Conservation (phyloP, 2,113 vertebrate genomes). For the Notothenia rossii region DNA sequence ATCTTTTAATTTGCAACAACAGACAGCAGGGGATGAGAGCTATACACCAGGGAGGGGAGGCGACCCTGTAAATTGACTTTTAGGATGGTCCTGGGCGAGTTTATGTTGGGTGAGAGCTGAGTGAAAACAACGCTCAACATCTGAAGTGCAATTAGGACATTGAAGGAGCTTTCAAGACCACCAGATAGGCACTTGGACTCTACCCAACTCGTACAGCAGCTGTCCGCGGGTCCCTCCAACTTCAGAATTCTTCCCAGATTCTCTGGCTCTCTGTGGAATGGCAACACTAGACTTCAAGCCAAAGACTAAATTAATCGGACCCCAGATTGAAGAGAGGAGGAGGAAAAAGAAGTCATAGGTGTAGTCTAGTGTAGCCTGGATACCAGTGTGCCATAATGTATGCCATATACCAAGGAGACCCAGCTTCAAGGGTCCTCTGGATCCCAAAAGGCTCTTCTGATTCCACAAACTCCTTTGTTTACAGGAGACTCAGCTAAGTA, state of each 20-base stretch:
- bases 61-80: slow-evolving; percentile 43
- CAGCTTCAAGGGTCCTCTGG: slow-evolving; percentile 28
- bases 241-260: slow-evolving; percentile 71
- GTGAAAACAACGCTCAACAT: slow-evolving; percentile 60
- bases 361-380: slow-evolving; percentile 36
- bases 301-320: slow-evolving; percentile 66
- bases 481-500: slow-evolving; percentile 46
- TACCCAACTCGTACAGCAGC: slow-evolving; percentile 75
- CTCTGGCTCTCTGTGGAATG: slow-evolving; percentile 71
- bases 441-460: slow-evolving; percentile 40
- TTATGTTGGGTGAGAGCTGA: slow-evolving; percentile 56
- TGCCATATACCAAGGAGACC: slow-evolving; percentile 28
- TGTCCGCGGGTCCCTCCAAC: slow-evolving; percentile 75
- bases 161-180: slow-evolving; percentile 69
- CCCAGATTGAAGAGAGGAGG: slow-evolving; percentile 39
- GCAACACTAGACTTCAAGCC: slow-evolving; percentile 68
- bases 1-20: slow-evolving; percentile 32
- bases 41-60: slow-evolving; percentile 21
- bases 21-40: slow-evolving; percentile 35
- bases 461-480: slow-evolving; percentile 73
- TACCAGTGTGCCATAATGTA: slow-evolving; percentile 53
- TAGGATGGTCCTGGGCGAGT: slow-evolving; percentile 53
- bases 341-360: slow-evolving; percentile 48
- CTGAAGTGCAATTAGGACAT: slow-evolving; percentile 71
- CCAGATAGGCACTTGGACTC: slow-evolving; percentile 65